phyloP scores from a whole-genome alignment of 2,888 invertebrate genomes.

The Trissolcus brochymenae region DNA sequence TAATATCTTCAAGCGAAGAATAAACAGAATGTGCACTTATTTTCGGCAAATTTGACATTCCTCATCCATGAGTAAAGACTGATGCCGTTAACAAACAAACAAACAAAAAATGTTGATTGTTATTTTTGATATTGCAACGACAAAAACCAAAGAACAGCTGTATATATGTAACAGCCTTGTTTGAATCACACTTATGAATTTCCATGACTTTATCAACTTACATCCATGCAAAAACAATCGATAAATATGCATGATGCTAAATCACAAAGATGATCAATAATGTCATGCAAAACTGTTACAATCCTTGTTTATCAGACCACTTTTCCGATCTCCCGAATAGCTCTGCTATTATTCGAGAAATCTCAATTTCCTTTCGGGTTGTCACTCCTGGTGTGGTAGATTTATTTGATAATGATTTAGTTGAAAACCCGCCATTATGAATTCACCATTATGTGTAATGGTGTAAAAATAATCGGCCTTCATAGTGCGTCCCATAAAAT shows the following conservation, averaged over 20 bases:
- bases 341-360: slow-evolving; percentile 1
- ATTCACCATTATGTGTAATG: too few species aligned
- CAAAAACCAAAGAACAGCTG: neutral
- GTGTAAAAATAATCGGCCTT: too few species aligned
- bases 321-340: slow-evolving; percentile 28
- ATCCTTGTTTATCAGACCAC: slow-evolving; percentile 40
- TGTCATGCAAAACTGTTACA: slow-evolving; percentile 50
- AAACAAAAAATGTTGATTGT: too few species aligned
- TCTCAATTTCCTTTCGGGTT: too few species aligned
- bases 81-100: too few species aligned
- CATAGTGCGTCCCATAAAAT: too few species aligned
- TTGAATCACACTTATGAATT: slow-evolving; percentile 43
- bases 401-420: too few species aligned
- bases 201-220: slow-evolving; percentile 48
- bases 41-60: too few species aligned
- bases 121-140: neutral
- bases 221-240: slow-evolving; percentile 51
- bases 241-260: slow-evolving; percentile 55
- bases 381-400: too few species aligned
- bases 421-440: too few species aligned
- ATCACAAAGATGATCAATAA: slow-evolving; percentile 51
- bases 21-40: neutral
- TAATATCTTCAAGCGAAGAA: neutral
- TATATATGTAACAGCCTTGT: slow-evolving; percentile 13
- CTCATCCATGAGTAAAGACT: too few species aligned